These are phyloP conservation scores for Orthonyx spaldingii DNA, from an alignment of 2,113 vertebrate genomes.

Conservation along the genomic window DNA sequence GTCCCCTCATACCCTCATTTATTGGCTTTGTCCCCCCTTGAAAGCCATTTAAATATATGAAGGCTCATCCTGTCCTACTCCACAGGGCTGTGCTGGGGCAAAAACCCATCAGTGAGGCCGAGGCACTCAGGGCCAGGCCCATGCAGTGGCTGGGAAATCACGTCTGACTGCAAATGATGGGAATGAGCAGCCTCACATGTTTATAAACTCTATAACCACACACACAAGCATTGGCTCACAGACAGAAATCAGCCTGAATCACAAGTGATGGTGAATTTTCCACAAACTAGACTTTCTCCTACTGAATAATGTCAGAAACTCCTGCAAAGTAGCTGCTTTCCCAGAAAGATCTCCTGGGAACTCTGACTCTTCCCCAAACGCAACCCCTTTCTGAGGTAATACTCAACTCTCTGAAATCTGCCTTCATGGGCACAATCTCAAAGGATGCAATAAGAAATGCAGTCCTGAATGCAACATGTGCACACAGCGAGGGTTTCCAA, in stretches of 20 bases:
- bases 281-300: neutral
- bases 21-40: neutral
- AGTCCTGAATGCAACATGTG: neutral
- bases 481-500: neutral
- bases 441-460: neutral
- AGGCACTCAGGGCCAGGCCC: neutral
- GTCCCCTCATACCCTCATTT: fast-evolving
- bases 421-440: neutral
- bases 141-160: neutral
- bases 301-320: neutral
- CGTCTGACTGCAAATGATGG: neutral
- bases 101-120: neutral
- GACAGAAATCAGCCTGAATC: neutral
- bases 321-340: neutral
- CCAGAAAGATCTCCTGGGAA: neutral
- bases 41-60: neutral
- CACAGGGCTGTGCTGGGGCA: neutral
- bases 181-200: neutral
- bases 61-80: neutral
- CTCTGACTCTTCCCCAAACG: neutral
- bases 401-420: neutral
- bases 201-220: neutral
- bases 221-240: neutral
- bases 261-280: neutral
- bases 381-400: neutral